Percentiles rank a stretch among this genome's conserved stretches.
Evolutionary conservation across 2,888 invertebrate species (phyloP).

Genomic region (Palloptera scutellata): DNA sequence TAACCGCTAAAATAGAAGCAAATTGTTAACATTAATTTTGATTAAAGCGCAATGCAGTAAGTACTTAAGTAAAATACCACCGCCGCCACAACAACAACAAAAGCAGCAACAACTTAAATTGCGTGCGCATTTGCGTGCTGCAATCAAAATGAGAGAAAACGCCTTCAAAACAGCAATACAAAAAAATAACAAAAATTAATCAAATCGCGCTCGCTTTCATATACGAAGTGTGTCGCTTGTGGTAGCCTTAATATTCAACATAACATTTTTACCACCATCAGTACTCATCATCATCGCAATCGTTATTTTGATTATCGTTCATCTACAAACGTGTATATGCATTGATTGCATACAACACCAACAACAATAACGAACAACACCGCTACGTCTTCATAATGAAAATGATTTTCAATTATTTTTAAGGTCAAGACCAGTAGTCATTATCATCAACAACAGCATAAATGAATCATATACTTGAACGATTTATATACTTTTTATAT

Average conservation of each 20-base stretch:
- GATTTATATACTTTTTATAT: not conserved
- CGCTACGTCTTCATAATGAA: not conserved
- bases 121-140: constrained; percentile 10
- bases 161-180: not conserved
- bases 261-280: no score
- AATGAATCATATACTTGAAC: constrained; percentile 3
- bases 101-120: constrained; percentile 4
- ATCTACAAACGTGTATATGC: not conserved
- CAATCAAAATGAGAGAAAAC: constrained; percentile 6
- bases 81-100: no score
- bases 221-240: no score
- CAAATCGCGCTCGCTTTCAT: no score
- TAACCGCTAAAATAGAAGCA: no score
- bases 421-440: constrained; percentile 20
- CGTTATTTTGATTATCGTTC: not conserved
- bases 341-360: not conserved
- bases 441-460: not conserved
- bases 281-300: no score
- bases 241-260: no score
- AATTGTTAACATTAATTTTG: no score
- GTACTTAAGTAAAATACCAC: not conserved
- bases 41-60: not conserved
- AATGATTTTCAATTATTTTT: constrained; percentile 20
- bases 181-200: not conserved
- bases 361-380: not conserved